Percentiles rank a stretch among this genome's conserved stretches.
These are phyloP conservation scores for Cheilosia scutellata DNA, from an alignment of 2,888 invertebrate species.

Conservation along the genomic window DNA sequence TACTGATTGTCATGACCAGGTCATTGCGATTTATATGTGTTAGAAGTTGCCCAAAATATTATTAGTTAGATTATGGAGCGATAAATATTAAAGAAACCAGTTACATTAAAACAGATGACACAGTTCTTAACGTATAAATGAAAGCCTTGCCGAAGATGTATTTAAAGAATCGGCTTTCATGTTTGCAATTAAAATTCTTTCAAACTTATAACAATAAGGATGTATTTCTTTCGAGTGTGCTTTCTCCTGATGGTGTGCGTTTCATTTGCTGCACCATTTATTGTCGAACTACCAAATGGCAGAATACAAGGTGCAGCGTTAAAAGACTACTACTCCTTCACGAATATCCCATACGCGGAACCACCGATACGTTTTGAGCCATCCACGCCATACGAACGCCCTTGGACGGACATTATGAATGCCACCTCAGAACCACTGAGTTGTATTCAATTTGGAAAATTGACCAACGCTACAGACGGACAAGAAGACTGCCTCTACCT, in stretches of 20 bases:
- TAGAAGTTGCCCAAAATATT: neutral
- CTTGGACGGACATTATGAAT: slow-evolving; percentile 75
- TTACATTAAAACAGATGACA: neutral
- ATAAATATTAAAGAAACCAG: neutral
- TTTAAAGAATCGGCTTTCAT: neutral
- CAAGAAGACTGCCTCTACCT: slow-evolving; percentile 88
- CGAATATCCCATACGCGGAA: slow-evolving; percentile 87
- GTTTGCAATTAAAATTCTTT: neutral
- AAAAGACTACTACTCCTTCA: slow-evolving; percentile 85
- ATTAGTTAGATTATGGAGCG: neutral
- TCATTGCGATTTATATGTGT: neutral
- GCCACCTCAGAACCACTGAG: slow-evolving; percentile 84
- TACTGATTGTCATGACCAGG: neutral
- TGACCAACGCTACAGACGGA: slow-evolving; percentile 24
- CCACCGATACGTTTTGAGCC: slow-evolving; percentile 87
- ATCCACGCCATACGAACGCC: slow-evolving; percentile 65
- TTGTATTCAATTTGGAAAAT: slow-evolving; percentile 74
- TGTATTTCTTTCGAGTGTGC: neutral
- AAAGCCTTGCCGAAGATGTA: neutral
- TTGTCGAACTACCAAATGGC: slow-evolving; percentile 74
- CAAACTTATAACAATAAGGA: neutral
- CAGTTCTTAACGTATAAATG: neutral
- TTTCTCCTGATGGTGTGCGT: slow-evolving; percentile 14
- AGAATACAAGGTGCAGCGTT: slow-evolving; percentile 64
- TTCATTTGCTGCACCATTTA: neutral